Evolutionary conservation across 2,888 invertebrate species (phyloP).

Genomic region (Leucania comma): DNA sequence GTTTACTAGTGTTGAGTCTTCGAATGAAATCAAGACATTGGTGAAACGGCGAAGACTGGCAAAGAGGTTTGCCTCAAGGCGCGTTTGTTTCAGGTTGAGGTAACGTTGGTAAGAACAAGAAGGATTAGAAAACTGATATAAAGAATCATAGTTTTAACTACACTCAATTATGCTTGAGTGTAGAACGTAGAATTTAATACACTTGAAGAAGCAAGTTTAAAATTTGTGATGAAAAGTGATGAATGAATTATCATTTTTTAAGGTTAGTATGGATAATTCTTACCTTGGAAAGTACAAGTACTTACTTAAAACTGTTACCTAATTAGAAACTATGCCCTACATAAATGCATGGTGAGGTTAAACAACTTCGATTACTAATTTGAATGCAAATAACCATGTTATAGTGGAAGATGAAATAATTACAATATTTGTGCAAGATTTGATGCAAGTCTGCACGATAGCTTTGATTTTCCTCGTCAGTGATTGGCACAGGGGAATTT

Average conservation of each 20-base stretch:
- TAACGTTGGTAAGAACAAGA: too few species aligned
- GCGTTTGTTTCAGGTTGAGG: neutral
- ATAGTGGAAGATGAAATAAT: constrained; percentile 1
- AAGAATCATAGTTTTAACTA: neutral
- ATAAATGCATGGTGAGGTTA: neutral
- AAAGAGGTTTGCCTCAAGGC: too few species aligned
- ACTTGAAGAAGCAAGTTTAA: neutral
- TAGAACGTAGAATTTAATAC: neutral
- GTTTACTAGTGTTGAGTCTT: too few species aligned
- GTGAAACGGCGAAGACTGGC: neutral
- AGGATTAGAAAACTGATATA: too few species aligned
- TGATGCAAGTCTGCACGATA: neutral
- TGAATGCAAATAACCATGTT: constrained; percentile 4
- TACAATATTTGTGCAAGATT: constrained; percentile 8
- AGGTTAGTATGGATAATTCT: neutral
- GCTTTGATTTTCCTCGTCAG: constrained; percentile 21
- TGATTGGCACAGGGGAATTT: constrained; percentile 23
- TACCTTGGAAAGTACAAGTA: constrained; percentile 4
- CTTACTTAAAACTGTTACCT: neutral
- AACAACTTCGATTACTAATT: constrained; percentile 17
- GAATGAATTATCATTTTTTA: neutral
- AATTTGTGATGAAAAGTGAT: neutral
- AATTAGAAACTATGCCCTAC: neutral
- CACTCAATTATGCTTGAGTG: too few species aligned
- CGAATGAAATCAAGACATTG: neutral